Percentiles rank a stretch among this genome's conserved stretches.
Evolutionary conservation across 1,140 invertebrate species (phyloP).

Genomic region (Lepidurus arcticus): DNA sequence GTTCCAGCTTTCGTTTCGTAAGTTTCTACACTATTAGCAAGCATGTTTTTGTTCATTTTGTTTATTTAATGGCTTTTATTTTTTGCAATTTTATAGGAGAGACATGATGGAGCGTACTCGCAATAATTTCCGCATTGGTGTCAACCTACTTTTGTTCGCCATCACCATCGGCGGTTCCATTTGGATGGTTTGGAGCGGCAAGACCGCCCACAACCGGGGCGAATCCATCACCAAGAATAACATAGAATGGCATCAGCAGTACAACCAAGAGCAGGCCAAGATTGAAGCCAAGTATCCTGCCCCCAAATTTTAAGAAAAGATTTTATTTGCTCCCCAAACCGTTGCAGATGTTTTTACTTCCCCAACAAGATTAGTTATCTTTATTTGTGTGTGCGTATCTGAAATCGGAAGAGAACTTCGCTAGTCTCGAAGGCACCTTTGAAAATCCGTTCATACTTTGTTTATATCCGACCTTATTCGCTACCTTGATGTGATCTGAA

Average conservation of each 20-base stretch:
- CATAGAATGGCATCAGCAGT: conserved; percentile 27
- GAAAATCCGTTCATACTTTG: background rate
- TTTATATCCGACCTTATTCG: background rate
- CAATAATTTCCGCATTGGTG: conserved; percentile 25
- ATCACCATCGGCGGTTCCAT: conserved; percentile 27
- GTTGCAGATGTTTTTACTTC: background rate
- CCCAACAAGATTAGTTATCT: background rate
- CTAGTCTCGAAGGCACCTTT: conserved; percentile 8
- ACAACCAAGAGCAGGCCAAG: conserved; percentile 29
- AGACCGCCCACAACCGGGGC: conserved; percentile 24
- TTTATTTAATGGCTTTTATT: background rate
- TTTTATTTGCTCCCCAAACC: background rate
- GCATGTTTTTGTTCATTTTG: background rate
- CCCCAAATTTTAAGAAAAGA: background rate
- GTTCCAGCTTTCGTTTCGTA: conserved; percentile 32
- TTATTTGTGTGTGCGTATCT: background rate
- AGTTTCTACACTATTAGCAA: conserved; percentile 1
- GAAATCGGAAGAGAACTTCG: background rate
- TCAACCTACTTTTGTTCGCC: conserved; percentile 24
- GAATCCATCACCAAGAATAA: conserved; percentile 29
- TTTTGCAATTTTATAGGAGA: background rate
- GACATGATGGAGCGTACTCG: conserved; percentile 32
- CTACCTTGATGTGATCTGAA: conserved; percentile 8
- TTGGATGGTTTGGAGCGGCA: conserved; percentile 32
- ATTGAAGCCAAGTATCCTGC: conserved; percentile 11